Conservation (phyloP, 2,888 invertebrate species). For the Antheraea yamamai region DNA sequence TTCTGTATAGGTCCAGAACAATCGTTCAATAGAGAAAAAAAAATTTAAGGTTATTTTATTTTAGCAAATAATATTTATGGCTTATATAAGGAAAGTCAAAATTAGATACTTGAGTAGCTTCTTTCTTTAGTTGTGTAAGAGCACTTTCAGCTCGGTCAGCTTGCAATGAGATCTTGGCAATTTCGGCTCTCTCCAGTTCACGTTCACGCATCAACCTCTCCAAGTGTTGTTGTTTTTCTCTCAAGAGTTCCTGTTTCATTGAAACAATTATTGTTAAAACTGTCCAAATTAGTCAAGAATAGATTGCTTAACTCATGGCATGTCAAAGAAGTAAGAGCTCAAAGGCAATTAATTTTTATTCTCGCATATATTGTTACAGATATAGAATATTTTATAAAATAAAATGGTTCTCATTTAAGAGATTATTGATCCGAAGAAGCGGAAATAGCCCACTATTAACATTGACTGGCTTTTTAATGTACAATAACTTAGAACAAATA, state of each 20-base stretch:
- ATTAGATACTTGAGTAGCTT: slow-evolving; percentile 83
- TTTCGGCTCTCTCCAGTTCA: slow-evolving; percentile 94
- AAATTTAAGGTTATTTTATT: no score
- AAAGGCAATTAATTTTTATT: not conserved
- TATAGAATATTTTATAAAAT: not conserved
- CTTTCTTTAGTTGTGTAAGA: slow-evolving; percentile 81
- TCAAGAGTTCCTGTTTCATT: slow-evolving; percentile 88
- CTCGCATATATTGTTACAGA: not conserved
- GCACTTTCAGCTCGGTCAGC: slow-evolving; percentile 89
- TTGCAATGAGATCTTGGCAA: slow-evolving; percentile 91
- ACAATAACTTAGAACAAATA: not conserved
- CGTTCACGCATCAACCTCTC: slow-evolving; percentile 95
- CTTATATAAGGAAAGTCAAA: not conserved
- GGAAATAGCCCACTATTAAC: not conserved
- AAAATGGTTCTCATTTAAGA: not conserved
- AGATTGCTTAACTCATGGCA: no score
- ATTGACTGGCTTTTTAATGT: not conserved
- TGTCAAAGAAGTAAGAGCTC: no score
- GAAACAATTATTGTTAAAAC: not conserved
- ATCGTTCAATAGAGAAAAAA: no score
- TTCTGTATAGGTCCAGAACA: no score
- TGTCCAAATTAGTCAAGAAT: no score
- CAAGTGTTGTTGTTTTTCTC: slow-evolving; percentile 97
- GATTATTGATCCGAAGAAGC: not conserved
- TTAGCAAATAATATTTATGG: not conserved